phyloP scores from a whole-genome alignment of 1,140 invertebrate genomes.

The Venustaconcha ellipsiformis region DNA sequence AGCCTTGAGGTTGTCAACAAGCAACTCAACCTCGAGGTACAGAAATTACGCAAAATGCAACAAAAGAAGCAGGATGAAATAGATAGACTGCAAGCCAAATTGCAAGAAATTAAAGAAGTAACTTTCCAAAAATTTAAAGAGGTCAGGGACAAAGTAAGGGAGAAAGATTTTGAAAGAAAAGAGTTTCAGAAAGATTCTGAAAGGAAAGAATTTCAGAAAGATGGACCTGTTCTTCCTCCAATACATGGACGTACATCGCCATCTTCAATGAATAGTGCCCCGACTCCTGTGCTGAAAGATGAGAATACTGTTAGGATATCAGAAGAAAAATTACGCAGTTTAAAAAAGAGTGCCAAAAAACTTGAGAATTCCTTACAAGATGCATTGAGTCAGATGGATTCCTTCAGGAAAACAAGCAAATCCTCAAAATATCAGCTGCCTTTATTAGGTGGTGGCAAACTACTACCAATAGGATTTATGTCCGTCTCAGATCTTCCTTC shows the following conservation, averaged over 20 bases:
- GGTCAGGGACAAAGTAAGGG: constrained; percentile 12
- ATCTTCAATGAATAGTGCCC: constrained; percentile 26
- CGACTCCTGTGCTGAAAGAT: constrained; percentile 19
- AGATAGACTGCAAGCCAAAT: constrained; percentile 24
- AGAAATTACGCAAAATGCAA: constrained; percentile 30
- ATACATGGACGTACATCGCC: background rate
- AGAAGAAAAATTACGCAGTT: constrained; percentile 48
- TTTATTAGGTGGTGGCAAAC: constrained; percentile 25
- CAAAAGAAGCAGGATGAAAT: constrained; percentile 21
- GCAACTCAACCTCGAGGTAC: constrained; percentile 14
- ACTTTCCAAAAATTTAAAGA: constrained; percentile 33
- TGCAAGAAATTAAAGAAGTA: constrained; percentile 32
- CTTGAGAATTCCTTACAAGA: constrained; percentile 58
- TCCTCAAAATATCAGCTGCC: constrained; percentile 25
- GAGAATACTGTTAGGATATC: constrained; percentile 48
- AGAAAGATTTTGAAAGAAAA: background rate
- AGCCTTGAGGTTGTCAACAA: constrained; percentile 25
- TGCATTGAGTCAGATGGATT: constrained; percentile 53
- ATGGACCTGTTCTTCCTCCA: too few species aligned
- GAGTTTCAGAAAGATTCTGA: background rate
- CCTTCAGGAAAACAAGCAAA: constrained; percentile 39
- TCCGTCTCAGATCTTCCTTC: constrained; percentile 30
- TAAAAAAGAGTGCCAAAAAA: constrained; percentile 55
- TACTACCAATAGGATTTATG: background rate
- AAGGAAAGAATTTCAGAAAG: too few species aligned